These are phyloP conservation scores for Cephus pulcher DNA, from an alignment of 2,888 invertebrate genomes.

Conservation along the genomic window DNA sequence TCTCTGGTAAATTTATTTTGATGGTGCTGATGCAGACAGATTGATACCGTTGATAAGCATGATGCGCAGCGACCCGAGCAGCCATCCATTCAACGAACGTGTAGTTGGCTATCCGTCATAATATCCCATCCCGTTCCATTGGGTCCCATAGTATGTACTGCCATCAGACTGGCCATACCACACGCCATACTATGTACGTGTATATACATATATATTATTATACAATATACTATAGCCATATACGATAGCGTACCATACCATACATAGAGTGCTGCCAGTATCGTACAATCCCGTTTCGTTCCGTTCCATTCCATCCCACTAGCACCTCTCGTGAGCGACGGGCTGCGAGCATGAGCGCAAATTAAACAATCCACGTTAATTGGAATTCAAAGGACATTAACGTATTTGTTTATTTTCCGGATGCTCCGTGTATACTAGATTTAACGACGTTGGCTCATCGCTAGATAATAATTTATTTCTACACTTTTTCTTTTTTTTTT, in stretches of 20 bases:
- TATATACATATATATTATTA: no score
- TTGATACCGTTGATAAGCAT: slow-evolving; percentile 36
- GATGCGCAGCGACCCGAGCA: slow-evolving; percentile 17
- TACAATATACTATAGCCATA: background rate
- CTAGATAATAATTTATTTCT: no score
- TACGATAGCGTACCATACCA: slow-evolving; percentile 4
- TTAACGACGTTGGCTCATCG: background rate
- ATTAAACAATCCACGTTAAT: slow-evolving; percentile 44
- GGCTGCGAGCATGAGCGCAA: slow-evolving; percentile 20
- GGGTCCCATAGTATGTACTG: no score
- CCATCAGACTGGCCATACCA: no score
- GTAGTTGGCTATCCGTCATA: slow-evolving; percentile 32
- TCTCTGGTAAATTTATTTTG: slow-evolving; percentile 37
- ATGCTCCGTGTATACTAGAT: slow-evolving; percentile 3
- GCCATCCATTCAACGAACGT: no score
- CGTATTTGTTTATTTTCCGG: slow-evolving; percentile 30
- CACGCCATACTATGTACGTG: no score
- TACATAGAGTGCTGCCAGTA: slow-evolving; percentile 3
- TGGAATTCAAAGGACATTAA: slow-evolving; percentile 48
- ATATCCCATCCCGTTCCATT: slow-evolving; percentile 30
- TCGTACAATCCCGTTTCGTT: slow-evolving; percentile 26
- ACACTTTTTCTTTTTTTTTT: no score
- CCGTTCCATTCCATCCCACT: slow-evolving; percentile 16
- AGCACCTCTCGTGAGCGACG: slow-evolving; percentile 10
- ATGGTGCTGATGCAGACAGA: slow-evolving; percentile 31